phyloP scores from a whole-genome alignment of 2,888 invertebrate species.

The Digitonthophagus gazella region DNA sequence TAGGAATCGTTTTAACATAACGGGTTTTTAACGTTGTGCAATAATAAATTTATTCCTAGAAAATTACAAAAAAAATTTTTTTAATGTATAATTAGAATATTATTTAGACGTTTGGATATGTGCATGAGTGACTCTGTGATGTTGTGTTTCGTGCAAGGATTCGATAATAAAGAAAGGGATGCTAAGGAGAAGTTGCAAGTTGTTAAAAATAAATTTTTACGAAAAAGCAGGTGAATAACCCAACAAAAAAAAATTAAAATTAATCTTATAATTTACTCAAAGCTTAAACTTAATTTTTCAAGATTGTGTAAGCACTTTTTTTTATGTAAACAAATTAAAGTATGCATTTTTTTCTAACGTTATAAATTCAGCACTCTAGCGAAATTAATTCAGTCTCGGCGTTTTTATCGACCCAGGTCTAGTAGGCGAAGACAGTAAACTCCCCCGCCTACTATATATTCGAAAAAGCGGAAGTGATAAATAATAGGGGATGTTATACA shows the following conservation, averaged over 20 bases:
- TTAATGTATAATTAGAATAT: no score
- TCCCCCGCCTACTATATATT: background rate
- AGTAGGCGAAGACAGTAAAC: background rate
- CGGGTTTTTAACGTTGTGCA: no score
- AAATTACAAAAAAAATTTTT: no score
- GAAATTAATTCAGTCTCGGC: background rate
- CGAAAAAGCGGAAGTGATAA: background rate
- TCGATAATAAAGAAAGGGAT: constrained; percentile 52
- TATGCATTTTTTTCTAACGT: background rate
- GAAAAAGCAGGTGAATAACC: constrained; percentile 45
- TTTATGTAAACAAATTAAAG: no score
- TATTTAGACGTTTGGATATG: no score
- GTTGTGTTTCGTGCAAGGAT: constrained; percentile 70
- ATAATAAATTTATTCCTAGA: no score
- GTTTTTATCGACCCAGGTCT: background rate
- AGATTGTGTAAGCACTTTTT: no score
- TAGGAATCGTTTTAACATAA: no score
- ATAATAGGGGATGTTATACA: background rate
- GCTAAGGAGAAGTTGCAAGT: constrained; percentile 43
- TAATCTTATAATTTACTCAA: no score
- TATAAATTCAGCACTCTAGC: background rate
- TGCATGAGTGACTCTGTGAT: constrained; percentile 55
- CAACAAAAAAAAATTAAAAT: no score
- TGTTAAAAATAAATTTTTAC: constrained; percentile 44
- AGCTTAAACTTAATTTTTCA: no score